A percentile compares a stretch with the other conserved stretches of the same genome.
phyloP scores from a whole-genome alignment of 2,113 vertebrate species.

The Upupa epops region DNA sequence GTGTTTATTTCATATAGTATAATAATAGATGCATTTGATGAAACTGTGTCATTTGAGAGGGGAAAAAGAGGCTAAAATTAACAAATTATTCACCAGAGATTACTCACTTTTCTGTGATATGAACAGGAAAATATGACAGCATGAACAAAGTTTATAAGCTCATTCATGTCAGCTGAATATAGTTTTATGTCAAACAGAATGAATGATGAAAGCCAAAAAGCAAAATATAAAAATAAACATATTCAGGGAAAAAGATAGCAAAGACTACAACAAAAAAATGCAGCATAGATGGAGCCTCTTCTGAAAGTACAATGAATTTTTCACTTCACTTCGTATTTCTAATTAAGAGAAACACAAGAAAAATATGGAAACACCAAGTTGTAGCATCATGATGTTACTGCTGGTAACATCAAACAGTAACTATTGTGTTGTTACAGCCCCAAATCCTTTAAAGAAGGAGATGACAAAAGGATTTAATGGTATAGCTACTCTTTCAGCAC shows the following conservation, averaged over 20 bases:
- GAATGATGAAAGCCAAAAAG: conserved; percentile 54
- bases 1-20: background rate
- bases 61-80: conserved; percentile 54
- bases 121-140: conserved; percentile 44
- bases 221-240: conserved; percentile 58
- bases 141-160: conserved; percentile 55
- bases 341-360: background rate
- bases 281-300: background rate
- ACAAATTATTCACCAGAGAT: conserved; percentile 50
- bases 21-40: conserved; percentile 47
- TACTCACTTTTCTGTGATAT: conserved; percentile 47
- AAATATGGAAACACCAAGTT: background rate
- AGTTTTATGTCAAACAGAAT: conserved; percentile 47
- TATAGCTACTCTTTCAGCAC: background rate
- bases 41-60: background rate
- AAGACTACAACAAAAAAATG: conserved; percentile 15
- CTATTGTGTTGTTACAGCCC: background rate
- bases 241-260: background rate
- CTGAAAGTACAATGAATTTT: background rate
- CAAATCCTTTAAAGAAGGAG: background rate
- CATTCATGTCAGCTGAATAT: conserved; percentile 18
- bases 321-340: background rate
- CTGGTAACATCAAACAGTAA: background rate
- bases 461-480: background rate
- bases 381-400: no score